Base-by-base conservation (phyloP, 2,888 invertebrate species). In the Taphrorychus bicolor region DNA sequence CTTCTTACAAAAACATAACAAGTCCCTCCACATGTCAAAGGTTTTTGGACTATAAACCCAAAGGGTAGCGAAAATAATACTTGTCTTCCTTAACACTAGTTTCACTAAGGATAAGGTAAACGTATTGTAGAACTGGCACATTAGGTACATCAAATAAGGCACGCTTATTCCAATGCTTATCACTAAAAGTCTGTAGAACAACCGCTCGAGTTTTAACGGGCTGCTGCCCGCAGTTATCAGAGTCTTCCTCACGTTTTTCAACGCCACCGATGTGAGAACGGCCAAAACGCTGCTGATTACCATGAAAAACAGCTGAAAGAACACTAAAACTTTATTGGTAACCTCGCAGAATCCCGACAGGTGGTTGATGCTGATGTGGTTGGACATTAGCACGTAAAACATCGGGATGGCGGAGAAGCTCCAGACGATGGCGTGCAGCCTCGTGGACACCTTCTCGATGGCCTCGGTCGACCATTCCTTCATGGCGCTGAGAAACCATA, bases 401-500 rank as follows among this genome's bases (percentile, higher is more conserved):
- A 95, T 93, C 76, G 94, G 90, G 9, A 93, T 88, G 42, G 94
- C 90, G 0, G 95, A 94, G 74, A 93, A 87, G 66, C 93, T 93
- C 95, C 96, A 97, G 1, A 95, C 91, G 0, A 90, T 88, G 1
- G 93, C 89, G 82, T 96, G 96, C 72, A 95, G 89, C 76, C 94
- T 91, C 16, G 92, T 90, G 0, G 94, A 91, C 22, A 94, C 91
- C 54, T 92, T 89, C 81, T 94, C 94, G 59, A 96, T 87, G 1
- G 95, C 94, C 82, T 96, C 96, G 65, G 94, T 93, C 21, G 94
- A 94, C 96, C 96, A 96, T 79, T 95, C 94, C 79, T 94, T 91
- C 49, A 93, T 92, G 0, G 95, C 94, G 3, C 94, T 93, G 54
- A 96, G 85, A 78, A 94, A 93, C 92, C 95, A 96, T 63, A 95